Evolutionary conservation across 2,113 vertebrate species (phyloP), one percentile per base, ranked within the genome.

Genomic region (Amphiprion percula): DNA sequence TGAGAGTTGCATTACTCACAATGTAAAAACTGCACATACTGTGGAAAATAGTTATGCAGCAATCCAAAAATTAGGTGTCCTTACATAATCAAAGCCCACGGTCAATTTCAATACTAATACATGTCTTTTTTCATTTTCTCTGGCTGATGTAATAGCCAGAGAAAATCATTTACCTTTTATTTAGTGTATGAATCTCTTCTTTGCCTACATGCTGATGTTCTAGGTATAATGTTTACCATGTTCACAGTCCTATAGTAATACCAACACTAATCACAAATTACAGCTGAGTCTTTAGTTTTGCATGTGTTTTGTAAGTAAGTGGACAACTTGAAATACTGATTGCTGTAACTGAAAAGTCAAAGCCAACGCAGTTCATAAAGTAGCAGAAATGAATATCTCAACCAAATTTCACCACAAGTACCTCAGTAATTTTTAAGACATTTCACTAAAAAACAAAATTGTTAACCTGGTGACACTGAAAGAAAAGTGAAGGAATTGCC

Each of bases 1-100:
- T 62, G 37, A 77, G 65, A 37, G 28, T 56, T 17, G 44, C 30
- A 74, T 59, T 68, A 60, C 56, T 77, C 58, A 56, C 39, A n/a
- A 55, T 78, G 66, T 62, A 65, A 75, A 68, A 79, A 84, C 33
- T 58, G 47, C 39, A 59, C 47, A 71, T 44, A 39, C 23, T 37
- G 28, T 39, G 23, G 21, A 41, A 66, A 55, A n/a, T 16, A 5
- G 23, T 60, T 14, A 24, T 21, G 58, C 23, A 16, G 17, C 41
- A 61, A 17, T 59, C 24, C 14, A 44, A 77, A 80, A n/a, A 66
- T 65, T 28, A 64, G 19, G 28, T 62, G 23, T 14, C 21, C n/a
- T 69, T 37, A 21, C 10, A 68, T 23, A 68, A 68, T 79, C 44
- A 10, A 47, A 64, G 65, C 66, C 39, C 53, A 61, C 37, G 50